phyloP scores from a whole-genome alignment of 2,113 vertebrate genomes.

The Callionymus lyra region DNA sequence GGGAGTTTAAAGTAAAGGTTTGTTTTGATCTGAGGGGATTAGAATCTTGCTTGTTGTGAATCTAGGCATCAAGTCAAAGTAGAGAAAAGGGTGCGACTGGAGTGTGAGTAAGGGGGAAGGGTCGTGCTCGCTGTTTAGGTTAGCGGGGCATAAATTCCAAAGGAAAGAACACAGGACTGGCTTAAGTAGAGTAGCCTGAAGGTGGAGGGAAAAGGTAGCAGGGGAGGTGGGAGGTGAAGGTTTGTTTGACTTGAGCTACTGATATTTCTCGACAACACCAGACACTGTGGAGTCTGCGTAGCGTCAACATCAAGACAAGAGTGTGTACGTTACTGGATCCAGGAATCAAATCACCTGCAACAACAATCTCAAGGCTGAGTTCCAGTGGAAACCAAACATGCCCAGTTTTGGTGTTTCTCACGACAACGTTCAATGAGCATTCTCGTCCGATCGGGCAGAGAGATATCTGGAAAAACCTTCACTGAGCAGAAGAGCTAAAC shows the following conservation, averaged over 20 bases:
- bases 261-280: constrained; percentile 26
- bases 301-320: constrained; percentile 19
- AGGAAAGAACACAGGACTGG: constrained; percentile 7
- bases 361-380: constrained; percentile 4
- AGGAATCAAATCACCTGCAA: no score
- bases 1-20: no score
- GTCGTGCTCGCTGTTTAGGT: constrained; percentile 53
- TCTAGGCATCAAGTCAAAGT: not conserved
- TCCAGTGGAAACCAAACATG: constrained; percentile 10
- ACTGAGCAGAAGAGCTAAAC: not conserved
- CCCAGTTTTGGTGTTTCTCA: constrained; percentile 29
- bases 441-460: no score
- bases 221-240: constrained; percentile 11
- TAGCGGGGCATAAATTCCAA: constrained; percentile 57
- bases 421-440: constrained; percentile 7
- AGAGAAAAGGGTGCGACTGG: not conserved
- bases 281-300: constrained; percentile 35
- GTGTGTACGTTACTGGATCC: not conserved
- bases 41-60: not conserved
- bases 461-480: no score
- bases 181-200: constrained; percentile 11
- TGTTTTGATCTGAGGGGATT: no score
- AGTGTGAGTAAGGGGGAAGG: constrained; percentile 24
- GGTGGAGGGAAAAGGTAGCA: constrained; percentile 5
- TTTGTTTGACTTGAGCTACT: constrained; percentile 29